Conservation (phyloP, 1,140 invertebrate species). For the Rhopalosiphum maidis region DNA sequence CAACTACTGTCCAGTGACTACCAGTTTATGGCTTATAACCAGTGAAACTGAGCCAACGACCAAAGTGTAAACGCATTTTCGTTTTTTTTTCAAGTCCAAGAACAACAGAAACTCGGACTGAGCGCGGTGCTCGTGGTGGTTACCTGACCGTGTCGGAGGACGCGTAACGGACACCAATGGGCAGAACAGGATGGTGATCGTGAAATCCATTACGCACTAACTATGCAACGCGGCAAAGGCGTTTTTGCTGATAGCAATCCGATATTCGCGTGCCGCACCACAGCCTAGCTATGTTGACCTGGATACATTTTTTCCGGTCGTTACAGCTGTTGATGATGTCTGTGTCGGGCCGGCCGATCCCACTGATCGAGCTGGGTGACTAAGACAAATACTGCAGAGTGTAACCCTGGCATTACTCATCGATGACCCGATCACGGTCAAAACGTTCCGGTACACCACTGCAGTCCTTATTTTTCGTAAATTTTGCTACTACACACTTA, state of each 20-base stretch:
- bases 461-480: conserved; percentile 5
- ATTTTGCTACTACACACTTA: too few relatives aligned
- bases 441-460: conserved; percentile 77
- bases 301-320: conserved; percentile 73
- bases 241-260: conserved; percentile 75
- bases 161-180: conserved; percentile 78
- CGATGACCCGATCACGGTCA: conserved; percentile 80
- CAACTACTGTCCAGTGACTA: conserved; percentile 69
- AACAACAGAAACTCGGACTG: conserved; percentile 82
- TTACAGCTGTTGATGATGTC: conserved; percentile 89
- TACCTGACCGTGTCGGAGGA: conserved; percentile 85
- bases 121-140: conserved; percentile 79
- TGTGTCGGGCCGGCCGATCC: conserved; percentile 82
- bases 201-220: conserved; percentile 85
- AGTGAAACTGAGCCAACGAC: conserved; percentile 87
- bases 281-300: conserved; percentile 71
- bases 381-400: conserved; percentile 84
- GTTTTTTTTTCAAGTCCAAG: conserved; percentile 83
- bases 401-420: conserved; percentile 76
- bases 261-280: conserved; percentile 85
- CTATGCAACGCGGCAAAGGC: conserved; percentile 89
- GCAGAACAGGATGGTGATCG: conserved; percentile 84
- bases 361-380: conserved; percentile 75
- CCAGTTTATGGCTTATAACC: conserved; percentile 79
- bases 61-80: conserved; percentile 77